These are phyloP conservation scores for Drosophila virilis DNA, from an alignment of 1,140 invertebrate species.

Conservation along the genomic window DNA sequence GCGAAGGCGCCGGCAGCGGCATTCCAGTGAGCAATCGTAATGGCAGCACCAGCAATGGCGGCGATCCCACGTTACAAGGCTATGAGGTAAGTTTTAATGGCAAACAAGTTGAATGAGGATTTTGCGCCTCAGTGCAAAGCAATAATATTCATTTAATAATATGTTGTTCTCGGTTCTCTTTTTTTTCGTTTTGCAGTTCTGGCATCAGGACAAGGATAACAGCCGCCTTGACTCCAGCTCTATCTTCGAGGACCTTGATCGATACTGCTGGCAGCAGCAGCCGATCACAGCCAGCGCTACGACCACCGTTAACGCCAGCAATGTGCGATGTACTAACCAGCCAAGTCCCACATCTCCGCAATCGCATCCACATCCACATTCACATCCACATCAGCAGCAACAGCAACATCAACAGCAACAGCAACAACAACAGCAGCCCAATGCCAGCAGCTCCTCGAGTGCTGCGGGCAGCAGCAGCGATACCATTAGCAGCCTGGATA, in stretches of 20 bases:
- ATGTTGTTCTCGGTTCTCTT: background rate
- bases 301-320: constrained; percentile 76
- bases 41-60: constrained; percentile 63
- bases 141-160: background rate
- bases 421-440: constrained; percentile 65
- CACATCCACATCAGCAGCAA: constrained; percentile 68
- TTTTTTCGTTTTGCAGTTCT: constrained; percentile 85
- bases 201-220: constrained; percentile 89
- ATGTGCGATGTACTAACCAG: constrained; percentile 78
- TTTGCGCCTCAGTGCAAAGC: background rate
- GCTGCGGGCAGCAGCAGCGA: constrained; percentile 68
- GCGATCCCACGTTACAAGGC: constrained; percentile 81
- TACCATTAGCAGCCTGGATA: constrained; percentile 77
- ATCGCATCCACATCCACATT: constrained; percentile 52
- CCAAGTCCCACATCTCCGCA: constrained; percentile 65
- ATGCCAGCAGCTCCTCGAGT: constrained; percentile 68
- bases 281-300: constrained; percentile 84
- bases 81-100: constrained; percentile 66
- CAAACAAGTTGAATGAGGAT: background rate
- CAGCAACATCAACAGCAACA: constrained; percentile 50
- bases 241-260: constrained; percentile 92
- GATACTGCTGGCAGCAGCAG: constrained; percentile 90
- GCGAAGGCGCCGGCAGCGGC: constrained; percentile 27
- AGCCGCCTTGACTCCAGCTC: constrained; percentile 88
- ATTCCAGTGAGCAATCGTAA: constrained; percentile 70